These are phyloP conservation scores for Buathra laborator DNA, from an alignment of 2,888 invertebrate genomes.

Conservation along the genomic window DNA sequence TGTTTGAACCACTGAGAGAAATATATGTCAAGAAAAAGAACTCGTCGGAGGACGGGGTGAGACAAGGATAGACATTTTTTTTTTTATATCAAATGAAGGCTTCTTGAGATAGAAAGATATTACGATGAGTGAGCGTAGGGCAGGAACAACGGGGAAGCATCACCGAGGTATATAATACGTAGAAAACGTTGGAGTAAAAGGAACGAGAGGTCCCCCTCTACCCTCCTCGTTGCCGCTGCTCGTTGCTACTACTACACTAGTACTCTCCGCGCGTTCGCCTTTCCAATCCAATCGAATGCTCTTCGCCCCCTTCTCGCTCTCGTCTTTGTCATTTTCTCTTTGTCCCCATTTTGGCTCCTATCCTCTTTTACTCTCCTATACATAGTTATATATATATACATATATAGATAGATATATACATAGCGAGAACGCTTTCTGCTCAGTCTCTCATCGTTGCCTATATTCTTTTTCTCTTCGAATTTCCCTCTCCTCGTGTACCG, in stretches of 20 bases:
- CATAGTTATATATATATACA: background rate
- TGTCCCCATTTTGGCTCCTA: constrained; percentile 79
- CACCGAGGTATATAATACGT: constrained; percentile 77
- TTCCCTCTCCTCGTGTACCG: constrained; percentile 51
- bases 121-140: constrained; percentile 61
- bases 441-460: constrained; percentile 40
- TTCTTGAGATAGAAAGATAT: constrained; percentile 66
- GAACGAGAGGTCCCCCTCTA: constrained; percentile 19
- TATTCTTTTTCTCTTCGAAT: constrained; percentile 62
- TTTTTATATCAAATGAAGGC: constrained; percentile 45
- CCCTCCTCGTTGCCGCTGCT: constrained; percentile 12
- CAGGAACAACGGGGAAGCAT: constrained; percentile 78
- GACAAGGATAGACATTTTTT: background rate
- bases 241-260: constrained; percentile 55
- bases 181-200: constrained; percentile 72
- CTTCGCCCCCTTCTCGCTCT: constrained; percentile 72
- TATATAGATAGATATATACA: background rate
- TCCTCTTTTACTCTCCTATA: constrained; percentile 47
- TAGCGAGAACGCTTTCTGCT: constrained; percentile 8
- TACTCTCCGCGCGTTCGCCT: constrained; percentile 77
- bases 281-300: constrained; percentile 82
- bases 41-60: background rate
- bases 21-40: constrained; percentile 78
- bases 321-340: constrained; percentile 81
- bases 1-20: background rate